Base-by-base conservation (phyloP, 2,113 vertebrate species). In the Naja naja region DNA sequence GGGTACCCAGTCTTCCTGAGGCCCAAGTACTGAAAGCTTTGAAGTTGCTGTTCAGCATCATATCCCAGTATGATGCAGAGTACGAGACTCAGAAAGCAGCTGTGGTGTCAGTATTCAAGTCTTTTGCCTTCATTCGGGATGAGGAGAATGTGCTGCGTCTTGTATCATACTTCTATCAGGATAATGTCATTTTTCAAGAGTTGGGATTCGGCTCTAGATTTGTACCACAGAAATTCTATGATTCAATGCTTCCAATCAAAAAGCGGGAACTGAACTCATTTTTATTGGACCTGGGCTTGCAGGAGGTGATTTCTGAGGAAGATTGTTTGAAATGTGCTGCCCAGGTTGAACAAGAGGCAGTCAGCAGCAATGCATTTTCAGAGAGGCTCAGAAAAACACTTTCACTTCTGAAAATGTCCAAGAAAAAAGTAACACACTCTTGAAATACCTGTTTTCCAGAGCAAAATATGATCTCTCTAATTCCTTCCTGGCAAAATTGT, bases 81-180 rank as follows among this genome's bases (percentile, higher is more conserved):
- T 94, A 55, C 20, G 0, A 0, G 1, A 0, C 90, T 1, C 5
- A 93, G 3, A 16, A 85, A 23, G 0, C 96, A 0, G 1, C 0
- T 2, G 96, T 97, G 43, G 86, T 95, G 18, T 89, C 91, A 18
- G 89, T 94, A 89, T 90, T 99, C 85, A 95, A 89, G 93, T 88
- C 91, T 1, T 93, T 98, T 25, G 92, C 94, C 90, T 94, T 98
- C 54, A 98, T 98, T 95, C 87, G 11, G 0, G 97, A 96, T 95
- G 95, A 81, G n/a, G n/a, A n/a, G 1, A 96, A 97, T 10, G 64
- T 18, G 39, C 90, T 97, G 88, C 93, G 87, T 90, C 81, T 4
- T 9, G 95, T 96, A 43, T 98, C 98, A 27, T 97, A 97, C 93
- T 98, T 97, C 93, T 98, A 97, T 88, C 5, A 97, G 0, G n/a